Percentiles rank a stretch among this genome's conserved stretches.
Conservation (phyloP, 2,888 invertebrate genomes). For the Diadegma fenestrale region DNA sequence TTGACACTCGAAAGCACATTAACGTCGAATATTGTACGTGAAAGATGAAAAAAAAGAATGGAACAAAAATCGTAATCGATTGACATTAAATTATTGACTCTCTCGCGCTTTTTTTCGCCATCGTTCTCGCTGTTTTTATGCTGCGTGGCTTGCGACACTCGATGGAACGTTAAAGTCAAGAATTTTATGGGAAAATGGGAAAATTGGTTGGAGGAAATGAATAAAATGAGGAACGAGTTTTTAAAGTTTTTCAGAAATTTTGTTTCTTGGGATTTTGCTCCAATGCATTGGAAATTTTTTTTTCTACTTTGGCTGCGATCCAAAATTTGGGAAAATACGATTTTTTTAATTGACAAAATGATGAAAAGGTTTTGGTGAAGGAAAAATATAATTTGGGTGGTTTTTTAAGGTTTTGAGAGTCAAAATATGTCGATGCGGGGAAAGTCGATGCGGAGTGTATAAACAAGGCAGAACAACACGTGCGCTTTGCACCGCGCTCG, state of each 20-base stretch:
- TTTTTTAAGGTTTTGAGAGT: background rate
- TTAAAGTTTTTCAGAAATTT: background rate
- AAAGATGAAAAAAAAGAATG: background rate
- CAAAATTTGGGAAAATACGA: background rate
- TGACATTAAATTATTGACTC: background rate
- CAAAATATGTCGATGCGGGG: background rate
- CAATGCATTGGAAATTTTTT: background rate
- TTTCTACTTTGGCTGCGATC: background rate
- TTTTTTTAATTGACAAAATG: background rate
- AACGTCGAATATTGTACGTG: background rate
- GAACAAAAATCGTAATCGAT: background rate
- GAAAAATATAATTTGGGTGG: background rate
- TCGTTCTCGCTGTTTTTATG: background rate
- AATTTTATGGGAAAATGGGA: background rate
- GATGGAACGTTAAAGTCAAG: background rate
- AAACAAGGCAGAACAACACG: slow-evolving; percentile 43
- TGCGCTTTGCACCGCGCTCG: slow-evolving; percentile 55
- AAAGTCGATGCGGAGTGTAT: background rate
- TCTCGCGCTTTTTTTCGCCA: background rate
- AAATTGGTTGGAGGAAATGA: background rate
- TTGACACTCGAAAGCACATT: slow-evolving; percentile 1
- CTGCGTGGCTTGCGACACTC: background rate
- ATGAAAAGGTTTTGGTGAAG: background rate
- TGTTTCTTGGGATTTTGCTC: background rate
- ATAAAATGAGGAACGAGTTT: background rate